Conservation (phyloP, 2,888 invertebrate genomes). For the Tridacna crocea region DNA sequence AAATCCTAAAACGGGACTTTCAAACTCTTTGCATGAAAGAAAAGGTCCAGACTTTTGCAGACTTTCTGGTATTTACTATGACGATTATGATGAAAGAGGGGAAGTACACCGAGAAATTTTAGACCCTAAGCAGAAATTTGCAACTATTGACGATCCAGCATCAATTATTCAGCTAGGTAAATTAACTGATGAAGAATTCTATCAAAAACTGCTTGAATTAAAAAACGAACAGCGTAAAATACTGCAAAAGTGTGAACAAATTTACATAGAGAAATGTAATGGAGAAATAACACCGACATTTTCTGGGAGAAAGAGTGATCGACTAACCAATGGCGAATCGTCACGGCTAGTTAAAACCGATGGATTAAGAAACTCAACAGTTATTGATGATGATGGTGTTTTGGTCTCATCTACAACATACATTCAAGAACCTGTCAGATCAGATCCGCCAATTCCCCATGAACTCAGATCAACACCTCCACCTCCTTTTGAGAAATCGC, state of each 20-base stretch:
- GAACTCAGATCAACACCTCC: conserved; percentile 23
- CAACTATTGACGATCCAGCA: conserved; percentile 37
- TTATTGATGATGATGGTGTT: conserved; percentile 56
- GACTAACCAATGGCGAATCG: conserved; percentile 1
- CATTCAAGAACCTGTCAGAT: conserved; percentile 12
- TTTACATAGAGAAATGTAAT: conserved; percentile 78
- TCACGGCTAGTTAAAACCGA: conserved; percentile 26
- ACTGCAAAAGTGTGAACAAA: conserved; percentile 77
- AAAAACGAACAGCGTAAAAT: conserved; percentile 82
- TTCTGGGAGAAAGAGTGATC: conserved; percentile 32
- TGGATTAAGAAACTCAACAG: conserved; percentile 38
- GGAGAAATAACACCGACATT: conserved; percentile 54
- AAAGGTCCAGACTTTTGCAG: conserved; percentile 52
- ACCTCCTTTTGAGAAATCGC: conserved; percentile 7
- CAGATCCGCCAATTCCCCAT: conserved; percentile 37
- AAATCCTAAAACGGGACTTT: conserved; percentile 76
- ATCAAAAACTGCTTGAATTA: conserved; percentile 76
- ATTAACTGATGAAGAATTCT: conserved; percentile 80
- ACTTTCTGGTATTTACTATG: conserved; percentile 59
- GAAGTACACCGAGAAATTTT: conserved; percentile 46
- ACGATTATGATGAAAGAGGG: conserved; percentile 55
- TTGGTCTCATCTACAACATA: conserved; percentile 26
- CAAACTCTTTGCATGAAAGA: conserved; percentile 71
- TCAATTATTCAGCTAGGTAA: conserved; percentile 65
- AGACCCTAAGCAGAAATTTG: conserved; percentile 49